These are phyloP conservation scores for Neoascia interrupta DNA, from an alignment of 2,888 invertebrate genomes.

Conservation along the genomic window DNA sequence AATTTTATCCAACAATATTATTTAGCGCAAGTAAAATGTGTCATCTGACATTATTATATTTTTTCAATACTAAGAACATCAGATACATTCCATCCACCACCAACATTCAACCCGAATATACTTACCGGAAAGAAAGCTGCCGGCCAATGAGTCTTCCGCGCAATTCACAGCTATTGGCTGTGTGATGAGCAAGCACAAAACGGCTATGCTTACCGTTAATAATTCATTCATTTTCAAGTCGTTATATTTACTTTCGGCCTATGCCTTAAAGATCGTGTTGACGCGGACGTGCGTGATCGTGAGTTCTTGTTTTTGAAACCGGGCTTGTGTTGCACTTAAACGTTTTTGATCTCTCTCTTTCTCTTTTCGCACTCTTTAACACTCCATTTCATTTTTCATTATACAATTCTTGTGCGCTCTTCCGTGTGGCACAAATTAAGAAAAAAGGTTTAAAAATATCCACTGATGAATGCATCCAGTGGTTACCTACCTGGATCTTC, in stretches of 20 bases:
- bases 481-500: slow-evolving; percentile 18
- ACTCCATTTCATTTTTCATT: slow-evolving; percentile 60
- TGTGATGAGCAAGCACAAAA: slow-evolving; percentile 65
- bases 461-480: slow-evolving; percentile 54
- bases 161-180: slow-evolving; percentile 59
- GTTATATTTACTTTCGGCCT: slow-evolving; percentile 37
- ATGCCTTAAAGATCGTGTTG: slow-evolving; percentile 21
- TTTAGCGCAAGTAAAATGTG: slow-evolving; percentile 52
- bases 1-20: background rate
- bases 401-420: slow-evolving; percentile 10
- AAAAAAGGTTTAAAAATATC: slow-evolving; percentile 18
- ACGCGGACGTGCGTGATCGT: no score
- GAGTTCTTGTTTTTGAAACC: slow-evolving; percentile 44
- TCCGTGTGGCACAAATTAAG: slow-evolving; percentile 56
- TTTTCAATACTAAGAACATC: no score
- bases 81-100: slow-evolving; percentile 33
- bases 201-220: slow-evolving; percentile 67
- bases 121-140: slow-evolving; percentile 90
- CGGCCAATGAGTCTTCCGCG: slow-evolving; percentile 89
- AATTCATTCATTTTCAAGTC: slow-evolving; percentile 70
- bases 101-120: slow-evolving; percentile 52
- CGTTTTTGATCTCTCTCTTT: slow-evolving; percentile 27
- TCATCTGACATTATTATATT: slow-evolving; percentile 23
- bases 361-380: slow-evolving; percentile 51
- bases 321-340: slow-evolving; percentile 5